These are phyloP conservation scores for Drosophila monieri DNA, from an alignment of 2,888 invertebrate species.

Conservation along the genomic window DNA sequence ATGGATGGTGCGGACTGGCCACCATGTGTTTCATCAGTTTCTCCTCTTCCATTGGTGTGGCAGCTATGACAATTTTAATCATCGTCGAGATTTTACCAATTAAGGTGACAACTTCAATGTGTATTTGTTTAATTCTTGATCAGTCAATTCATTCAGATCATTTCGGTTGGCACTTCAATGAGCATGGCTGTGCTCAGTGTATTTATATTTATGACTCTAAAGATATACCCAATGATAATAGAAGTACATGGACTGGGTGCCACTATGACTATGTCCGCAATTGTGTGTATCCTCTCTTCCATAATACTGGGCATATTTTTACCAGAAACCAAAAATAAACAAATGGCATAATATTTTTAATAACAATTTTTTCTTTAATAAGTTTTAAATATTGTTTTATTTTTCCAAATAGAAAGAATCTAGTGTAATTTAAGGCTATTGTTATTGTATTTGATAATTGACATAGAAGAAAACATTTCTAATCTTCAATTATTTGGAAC, in stretches of 20 bases:
- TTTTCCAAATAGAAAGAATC: too few relatives aligned
- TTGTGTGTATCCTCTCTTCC: constrained; percentile 61
- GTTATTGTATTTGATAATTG: too few relatives aligned
- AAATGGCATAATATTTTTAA: constrained; percentile 15
- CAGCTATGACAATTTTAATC: constrained; percentile 71
- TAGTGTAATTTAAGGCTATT: too few relatives aligned
- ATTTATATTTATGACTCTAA: constrained; percentile 67
- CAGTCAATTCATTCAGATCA: constrained; percentile 58
- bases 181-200: constrained; percentile 63
- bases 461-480: too few relatives aligned
- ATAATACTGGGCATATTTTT: constrained; percentile 68
- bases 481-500: too few relatives aligned
- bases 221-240: constrained; percentile 74
- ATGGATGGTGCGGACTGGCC: constrained; percentile 70
- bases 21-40: constrained; percentile 68
- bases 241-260: constrained; percentile 60
- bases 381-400: not conserved
- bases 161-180: constrained; percentile 69
- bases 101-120: constrained; percentile 59
- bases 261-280: constrained; percentile 72
- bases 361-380: too few relatives aligned
- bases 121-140: not conserved
- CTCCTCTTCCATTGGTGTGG: constrained; percentile 62
- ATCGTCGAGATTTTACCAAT: constrained; percentile 76
- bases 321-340: constrained; percentile 80